Percentiles rank a stretch among this genome's conserved stretches.
Evolutionary conservation across 2,113 vertebrate genomes (phyloP).

Genomic region (Cisticola juncidis): DNA sequence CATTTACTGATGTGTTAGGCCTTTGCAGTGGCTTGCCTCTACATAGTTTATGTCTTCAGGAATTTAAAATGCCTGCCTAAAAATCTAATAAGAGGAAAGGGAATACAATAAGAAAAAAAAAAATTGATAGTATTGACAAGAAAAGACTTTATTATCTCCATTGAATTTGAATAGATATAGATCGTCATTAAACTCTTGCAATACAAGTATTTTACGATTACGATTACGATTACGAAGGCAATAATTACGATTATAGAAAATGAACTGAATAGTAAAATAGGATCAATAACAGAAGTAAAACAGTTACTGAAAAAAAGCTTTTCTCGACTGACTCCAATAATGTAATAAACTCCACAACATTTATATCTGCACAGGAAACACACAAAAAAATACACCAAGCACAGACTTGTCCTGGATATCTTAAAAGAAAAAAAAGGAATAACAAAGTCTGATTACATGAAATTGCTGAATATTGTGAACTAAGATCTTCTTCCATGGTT

Average conservation of each 20-base stretch:
- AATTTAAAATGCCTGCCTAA: slow-evolving; percentile 64
- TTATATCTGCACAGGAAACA: background rate
- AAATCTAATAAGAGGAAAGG: slow-evolving; percentile 33
- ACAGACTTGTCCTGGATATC: background rate
- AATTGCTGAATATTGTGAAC: background rate
- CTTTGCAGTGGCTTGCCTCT: slow-evolving; percentile 39
- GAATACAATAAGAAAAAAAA: slow-evolving; percentile 3
- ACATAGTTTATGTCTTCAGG: slow-evolving; percentile 40
- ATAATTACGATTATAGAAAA: slow-evolving; percentile 53
- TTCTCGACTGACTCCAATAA: background rate
- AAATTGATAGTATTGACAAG: slow-evolving; percentile 22
- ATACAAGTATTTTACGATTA: background rate
- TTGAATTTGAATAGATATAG: slow-evolving; percentile 12
- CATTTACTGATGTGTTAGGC: slow-evolving; percentile 73
- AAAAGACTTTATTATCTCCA: slow-evolving; percentile 3
- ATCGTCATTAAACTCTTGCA: slow-evolving; percentile 21
- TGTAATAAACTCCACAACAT: background rate
- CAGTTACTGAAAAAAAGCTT: slow-evolving; percentile 23
- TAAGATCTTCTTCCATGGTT: background rate
- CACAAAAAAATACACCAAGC: background rate
- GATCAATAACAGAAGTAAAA: slow-evolving; percentile 27
- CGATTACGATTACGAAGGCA: no score
- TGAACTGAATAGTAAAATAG: slow-evolving; percentile 27
- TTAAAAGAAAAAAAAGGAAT: background rate
- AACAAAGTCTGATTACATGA: background rate